Percentiles rank a stretch among this genome's conserved stretches.
These are phyloP conservation scores for Chrysaora quinquecirrha DNA, from an alignment of 30 jellyfish, hydroid and myxozoan species.

Conservation along the genomic window DNA sequence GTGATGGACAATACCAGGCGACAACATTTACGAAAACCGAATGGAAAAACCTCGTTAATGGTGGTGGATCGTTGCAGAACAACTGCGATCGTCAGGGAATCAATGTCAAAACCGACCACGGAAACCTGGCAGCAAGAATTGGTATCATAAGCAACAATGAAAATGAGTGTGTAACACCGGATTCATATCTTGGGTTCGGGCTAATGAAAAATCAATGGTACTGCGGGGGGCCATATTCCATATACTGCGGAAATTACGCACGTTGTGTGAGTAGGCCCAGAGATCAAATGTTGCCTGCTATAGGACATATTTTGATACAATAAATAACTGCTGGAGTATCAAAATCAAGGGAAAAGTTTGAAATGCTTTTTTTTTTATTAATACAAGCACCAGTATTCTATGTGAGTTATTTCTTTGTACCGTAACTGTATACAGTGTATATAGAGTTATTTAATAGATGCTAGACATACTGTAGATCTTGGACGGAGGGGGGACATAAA, in stretches of 20 bases:
- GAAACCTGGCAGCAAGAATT: background rate
- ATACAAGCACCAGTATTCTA: too few relatives aligned
- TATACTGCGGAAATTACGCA: background rate
- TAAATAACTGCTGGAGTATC: too few relatives aligned
- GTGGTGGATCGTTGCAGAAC: slow-evolving; percentile 10
- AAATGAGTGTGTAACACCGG: slow-evolving; percentile 2
- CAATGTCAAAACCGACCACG: background rate
- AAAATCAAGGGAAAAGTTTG: background rate
- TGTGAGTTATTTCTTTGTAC: too few relatives aligned
- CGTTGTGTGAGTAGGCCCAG: too few relatives aligned
- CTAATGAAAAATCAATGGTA: too few relatives aligned
- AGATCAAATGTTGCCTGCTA: background rate
- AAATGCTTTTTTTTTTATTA: too few relatives aligned
- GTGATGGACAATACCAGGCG: background rate
- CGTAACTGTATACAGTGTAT: too few relatives aligned
- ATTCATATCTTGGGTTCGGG: background rate
- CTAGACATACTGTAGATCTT: too few relatives aligned
- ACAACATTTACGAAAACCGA: background rate
- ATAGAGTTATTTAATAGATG: too few relatives aligned
- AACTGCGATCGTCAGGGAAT: slow-evolving; percentile 39
- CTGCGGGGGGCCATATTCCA: background rate
- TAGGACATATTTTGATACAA: background rate
- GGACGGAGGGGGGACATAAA: too few relatives aligned
- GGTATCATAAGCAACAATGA: slow-evolving; percentile 20
- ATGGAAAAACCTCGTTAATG: slow-evolving; percentile 3